phyloP scores from a whole-genome alignment of 2,888 invertebrate species.

The Plebejus anna region DNA sequence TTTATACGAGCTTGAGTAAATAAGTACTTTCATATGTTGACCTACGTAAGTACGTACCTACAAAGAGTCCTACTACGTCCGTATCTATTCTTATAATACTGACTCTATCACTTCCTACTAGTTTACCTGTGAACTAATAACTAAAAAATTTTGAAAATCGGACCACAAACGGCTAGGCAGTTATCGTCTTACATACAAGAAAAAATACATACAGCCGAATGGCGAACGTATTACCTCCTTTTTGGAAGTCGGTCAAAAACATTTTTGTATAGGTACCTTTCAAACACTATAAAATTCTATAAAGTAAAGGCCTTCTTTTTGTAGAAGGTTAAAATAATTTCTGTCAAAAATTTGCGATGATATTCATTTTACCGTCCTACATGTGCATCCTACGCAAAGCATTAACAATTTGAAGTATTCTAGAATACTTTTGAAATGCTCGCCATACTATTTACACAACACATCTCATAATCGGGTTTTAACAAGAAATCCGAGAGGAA shows the following conservation, averaged over 20 bases:
- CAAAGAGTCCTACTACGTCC: background rate
- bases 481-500: slow-evolving; percentile 9
- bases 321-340: background rate
- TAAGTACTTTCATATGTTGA: too few relatives aligned
- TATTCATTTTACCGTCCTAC: background rate
- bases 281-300: background rate
- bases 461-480: slow-evolving; percentile 7
- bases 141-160: too few relatives aligned
- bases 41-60: background rate
- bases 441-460: slow-evolving; percentile 30
- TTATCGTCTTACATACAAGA: too few relatives aligned
- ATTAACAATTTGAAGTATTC: slow-evolving; percentile 68
- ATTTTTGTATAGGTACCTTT: background rate
- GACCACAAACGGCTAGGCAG: too few relatives aligned
- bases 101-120: background rate
- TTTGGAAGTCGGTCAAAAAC: too few relatives aligned
- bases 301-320: background rate
- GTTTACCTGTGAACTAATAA: too few relatives aligned
- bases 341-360: background rate
- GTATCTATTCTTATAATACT: background rate
- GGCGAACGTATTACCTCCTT: too few relatives aligned
- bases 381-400: slow-evolving; percentile 39
- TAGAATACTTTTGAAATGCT: slow-evolving; percentile 72
- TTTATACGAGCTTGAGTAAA: too few relatives aligned
- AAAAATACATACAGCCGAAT: too few relatives aligned